Percentiles rank a stretch among this genome's conserved stretches.
phyloP scores from a whole-genome alignment of 2,797 vertebrate species.

The Pangasius sanitwongsei region DNA sequence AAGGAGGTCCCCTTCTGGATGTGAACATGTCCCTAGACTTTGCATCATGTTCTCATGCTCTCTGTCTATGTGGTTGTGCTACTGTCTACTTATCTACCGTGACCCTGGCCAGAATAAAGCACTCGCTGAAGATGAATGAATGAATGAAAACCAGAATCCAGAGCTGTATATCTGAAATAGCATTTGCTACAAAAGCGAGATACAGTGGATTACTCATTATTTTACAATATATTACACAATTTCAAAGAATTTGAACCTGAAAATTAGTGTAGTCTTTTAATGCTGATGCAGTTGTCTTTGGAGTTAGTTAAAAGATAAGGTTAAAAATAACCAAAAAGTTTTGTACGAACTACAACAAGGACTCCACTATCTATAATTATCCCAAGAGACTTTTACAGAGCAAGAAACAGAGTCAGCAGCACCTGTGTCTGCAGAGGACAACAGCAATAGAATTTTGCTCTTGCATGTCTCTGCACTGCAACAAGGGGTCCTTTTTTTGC shows the following conservation, averaged over 20 bases:
- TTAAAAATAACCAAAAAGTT: conserved; percentile 4
- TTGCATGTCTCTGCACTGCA: not conserved
- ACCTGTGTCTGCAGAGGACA: conserved; percentile 35
- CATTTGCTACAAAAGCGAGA: too few species aligned
- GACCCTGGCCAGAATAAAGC: not conserved
- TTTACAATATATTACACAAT: too few species aligned
- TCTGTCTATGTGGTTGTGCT: not conserved
- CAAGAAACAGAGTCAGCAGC: conserved; percentile 47
- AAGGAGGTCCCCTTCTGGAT: not conserved
- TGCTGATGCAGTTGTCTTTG: conserved; percentile 8
- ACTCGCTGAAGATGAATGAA: not conserved
- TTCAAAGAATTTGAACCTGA: not conserved
- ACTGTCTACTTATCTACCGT: not conserved
- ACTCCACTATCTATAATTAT: conserved; percentile 28
- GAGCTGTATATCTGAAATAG: not conserved
- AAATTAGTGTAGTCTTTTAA: not conserved
- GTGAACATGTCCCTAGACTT: not conserved
- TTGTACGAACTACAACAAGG: conserved; percentile 20
- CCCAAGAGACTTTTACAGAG: conserved; percentile 23
- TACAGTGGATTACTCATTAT: not conserved
- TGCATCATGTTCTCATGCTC: not conserved
- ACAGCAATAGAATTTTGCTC: not conserved
- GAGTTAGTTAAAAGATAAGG: not conserved
- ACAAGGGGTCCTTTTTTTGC: not conserved
- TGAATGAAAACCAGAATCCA: not conserved